These are phyloP conservation scores for Lamellibrachia satsuma DNA, from an alignment of 2,888 invertebrate species.

Conservation along the genomic window DNA sequence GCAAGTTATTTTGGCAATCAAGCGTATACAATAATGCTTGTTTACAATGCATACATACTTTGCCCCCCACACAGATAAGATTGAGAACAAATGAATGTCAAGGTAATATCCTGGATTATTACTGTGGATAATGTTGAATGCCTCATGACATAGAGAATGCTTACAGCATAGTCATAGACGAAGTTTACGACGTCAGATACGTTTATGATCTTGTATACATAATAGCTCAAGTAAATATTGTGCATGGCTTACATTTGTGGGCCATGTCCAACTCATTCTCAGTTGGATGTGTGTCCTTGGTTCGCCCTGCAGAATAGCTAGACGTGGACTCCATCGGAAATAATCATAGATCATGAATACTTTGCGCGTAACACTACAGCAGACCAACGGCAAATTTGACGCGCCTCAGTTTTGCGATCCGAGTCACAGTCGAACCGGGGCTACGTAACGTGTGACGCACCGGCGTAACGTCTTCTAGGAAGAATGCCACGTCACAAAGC, in stretches of 20 bases:
- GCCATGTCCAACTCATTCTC: background rate
- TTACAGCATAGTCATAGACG: background rate
- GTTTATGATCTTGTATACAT: background rate
- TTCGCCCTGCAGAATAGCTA: background rate
- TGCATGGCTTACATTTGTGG: background rate
- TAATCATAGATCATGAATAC: background rate
- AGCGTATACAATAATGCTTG: no score
- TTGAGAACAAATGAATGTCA: no score
- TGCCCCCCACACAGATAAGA: no score
- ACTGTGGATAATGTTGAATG: background rate
- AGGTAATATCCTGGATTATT: background rate
- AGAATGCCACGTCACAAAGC: background rate
- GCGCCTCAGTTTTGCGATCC: background rate
- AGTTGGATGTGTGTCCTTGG: background rate
- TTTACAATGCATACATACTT: no score
- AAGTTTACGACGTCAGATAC: background rate
- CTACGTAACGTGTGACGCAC: background rate
- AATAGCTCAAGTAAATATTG: background rate
- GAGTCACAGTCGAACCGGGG: background rate
- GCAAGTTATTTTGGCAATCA: no score
- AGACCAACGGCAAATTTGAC: background rate
- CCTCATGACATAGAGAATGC: background rate
- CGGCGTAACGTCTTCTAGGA: background rate
- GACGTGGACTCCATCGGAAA: background rate
- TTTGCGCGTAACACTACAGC: background rate